Evolutionary conservation across 1,140 invertebrate genomes (phyloP).

Genomic region (Drosophila pectinifera): DNA sequence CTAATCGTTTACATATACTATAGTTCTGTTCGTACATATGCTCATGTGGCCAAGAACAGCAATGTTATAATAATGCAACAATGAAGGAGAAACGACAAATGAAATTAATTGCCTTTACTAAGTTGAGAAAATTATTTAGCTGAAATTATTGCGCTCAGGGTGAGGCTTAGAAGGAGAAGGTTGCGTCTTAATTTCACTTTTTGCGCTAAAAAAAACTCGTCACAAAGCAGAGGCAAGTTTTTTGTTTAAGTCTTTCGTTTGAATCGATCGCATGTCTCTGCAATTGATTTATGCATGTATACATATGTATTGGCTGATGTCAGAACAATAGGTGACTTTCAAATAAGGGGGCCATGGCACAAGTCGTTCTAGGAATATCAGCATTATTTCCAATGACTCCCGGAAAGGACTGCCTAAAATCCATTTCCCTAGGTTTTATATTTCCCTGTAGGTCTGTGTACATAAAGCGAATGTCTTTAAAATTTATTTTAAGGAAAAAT

Average conservation of each 20-base stretch:
- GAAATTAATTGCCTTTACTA: constrained; percentile 53
- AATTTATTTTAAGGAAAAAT: no score
- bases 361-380: constrained; percentile 20
- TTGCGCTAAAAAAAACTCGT: constrained; percentile 15
- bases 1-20: constrained; percentile 27
- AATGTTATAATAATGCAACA: constrained; percentile 42
- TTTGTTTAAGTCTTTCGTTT: constrained; percentile 63
- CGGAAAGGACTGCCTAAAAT: no score
- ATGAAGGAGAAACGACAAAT: constrained; percentile 60
- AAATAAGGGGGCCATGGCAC: constrained; percentile 26
- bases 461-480: no score
- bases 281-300: constrained; percentile 36
- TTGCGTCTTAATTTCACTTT: constrained; percentile 65
- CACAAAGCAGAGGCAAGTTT: constrained; percentile 47
- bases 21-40: background rate
- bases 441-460: no score
- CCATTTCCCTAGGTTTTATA: no score
- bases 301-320: constrained; percentile 18
- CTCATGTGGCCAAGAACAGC: constrained; percentile 42
- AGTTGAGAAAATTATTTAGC: constrained; percentile 56
- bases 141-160: constrained; percentile 45
- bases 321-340: constrained; percentile 51
- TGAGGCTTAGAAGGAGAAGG: constrained; percentile 31
- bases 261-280: constrained; percentile 48
- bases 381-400: background rate